phyloP scores from a whole-genome alignment of 2,113 vertebrate species.

The Pyxicephalus adspersus region DNA sequence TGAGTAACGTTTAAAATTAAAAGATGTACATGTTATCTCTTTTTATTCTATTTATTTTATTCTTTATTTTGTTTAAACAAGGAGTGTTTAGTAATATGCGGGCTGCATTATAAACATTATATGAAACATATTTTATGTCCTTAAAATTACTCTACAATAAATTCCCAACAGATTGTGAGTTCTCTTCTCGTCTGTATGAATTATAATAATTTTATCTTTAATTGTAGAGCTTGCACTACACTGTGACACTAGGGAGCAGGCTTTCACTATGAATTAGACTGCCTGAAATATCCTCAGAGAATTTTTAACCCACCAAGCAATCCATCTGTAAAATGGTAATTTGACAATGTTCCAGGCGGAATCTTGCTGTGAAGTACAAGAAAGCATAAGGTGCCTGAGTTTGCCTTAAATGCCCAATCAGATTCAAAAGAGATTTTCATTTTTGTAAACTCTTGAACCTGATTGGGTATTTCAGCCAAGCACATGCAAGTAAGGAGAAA shows the following conservation, averaged over 20 bases:
- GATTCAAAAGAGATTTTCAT: no score
- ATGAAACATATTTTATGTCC: not conserved
- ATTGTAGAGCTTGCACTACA: conserved; percentile 10
- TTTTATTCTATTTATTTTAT: no score
- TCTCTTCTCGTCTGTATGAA: not conserved
- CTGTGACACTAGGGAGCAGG: conserved; percentile 77
- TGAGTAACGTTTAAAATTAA: no score
- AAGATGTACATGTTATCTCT: no score
- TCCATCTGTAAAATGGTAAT: conserved; percentile 55
- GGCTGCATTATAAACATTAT: not conserved
- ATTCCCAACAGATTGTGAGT: not conserved
- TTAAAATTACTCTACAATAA: not conserved
- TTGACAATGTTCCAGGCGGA: conserved; percentile 60
- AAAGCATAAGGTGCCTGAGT: conserved; percentile 57
- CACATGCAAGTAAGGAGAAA: no score
- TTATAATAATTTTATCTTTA: conserved; percentile 5
- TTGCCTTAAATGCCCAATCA: no score
- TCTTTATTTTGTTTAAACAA: no score
- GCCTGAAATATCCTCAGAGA: conserved; percentile 50
- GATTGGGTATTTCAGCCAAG: no score
- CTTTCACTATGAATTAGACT: conserved; percentile 73
- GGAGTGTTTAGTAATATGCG: no score
- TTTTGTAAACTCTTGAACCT: no score
- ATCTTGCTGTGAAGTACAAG: conserved; percentile 62
- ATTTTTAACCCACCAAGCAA: conserved; percentile 10